Evolutionary conservation across 2,797 vertebrate species (phyloP), one percentile per base, ranked within the genome.

Genomic region (Danionella dracula): DNA sequence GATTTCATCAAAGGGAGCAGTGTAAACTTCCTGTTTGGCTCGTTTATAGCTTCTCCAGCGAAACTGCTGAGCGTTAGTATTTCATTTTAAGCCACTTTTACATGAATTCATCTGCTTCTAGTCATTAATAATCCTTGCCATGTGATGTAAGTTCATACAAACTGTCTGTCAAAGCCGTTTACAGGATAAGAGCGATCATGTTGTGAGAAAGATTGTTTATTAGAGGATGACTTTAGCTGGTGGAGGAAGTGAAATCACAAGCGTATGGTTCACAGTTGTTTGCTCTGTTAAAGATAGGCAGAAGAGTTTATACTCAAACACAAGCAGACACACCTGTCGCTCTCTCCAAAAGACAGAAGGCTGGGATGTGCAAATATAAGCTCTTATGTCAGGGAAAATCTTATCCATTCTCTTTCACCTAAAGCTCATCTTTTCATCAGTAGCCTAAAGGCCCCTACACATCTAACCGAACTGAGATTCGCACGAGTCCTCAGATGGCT

Each of bases 171-270:
- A 40, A 37, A 45, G 21, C 40, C 34, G 41, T 54, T 37, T 54
- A 65, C 61, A 17, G 31, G 13, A 65, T 35, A 17, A 44, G 19
- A 64, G 45, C 40, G 38, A 32, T 40, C 44, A 58, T 1, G 20
- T 5, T 32, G 19, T n/a, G 12, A 34, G 7, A 20, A 32, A n/a
- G 27, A 29, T 27, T 68, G 66, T 65, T 68, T 55, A 27, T 27
- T 27, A 45, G 42, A 54, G 54, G 16, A 40, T 1, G 7, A 19
- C 35, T 19, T 4, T 58, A 51, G 23, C 53, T 34, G 32, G 44
- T 57, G 63, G 64, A 42, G 32, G 41, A 21, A 11, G 41, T 9
- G 27, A 58, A 54, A 68, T 69, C 62, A 41, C 51, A n/a, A 37
- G 21, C 42, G 51, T 49, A 67, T 57, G 70, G 40, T 19, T 34